Base-by-base conservation (phyloP, 2,797 vertebrate species). In the Valencia hispanica region DNA sequence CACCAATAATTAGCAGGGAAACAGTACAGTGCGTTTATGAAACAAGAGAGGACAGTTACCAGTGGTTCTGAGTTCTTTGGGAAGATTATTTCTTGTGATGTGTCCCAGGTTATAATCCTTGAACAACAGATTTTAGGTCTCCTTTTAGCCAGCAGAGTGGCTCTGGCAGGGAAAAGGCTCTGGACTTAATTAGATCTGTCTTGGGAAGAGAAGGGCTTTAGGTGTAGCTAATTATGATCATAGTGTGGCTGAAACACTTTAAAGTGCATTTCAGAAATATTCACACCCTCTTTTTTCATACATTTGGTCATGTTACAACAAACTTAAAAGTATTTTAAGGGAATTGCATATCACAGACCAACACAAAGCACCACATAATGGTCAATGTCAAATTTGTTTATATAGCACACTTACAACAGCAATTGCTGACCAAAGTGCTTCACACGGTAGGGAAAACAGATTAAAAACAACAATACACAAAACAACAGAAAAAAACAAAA, bases 211-310 rank as follows among this genome's bases (percentile, higher is more conserved):
- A 94, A 84, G 80, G 90, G 94, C 93, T 95, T 94, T 94, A 95
- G 94, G 95, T 96, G 91, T 93, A 94, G 93, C 93, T 95, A 95
- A 96, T 96, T 95, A 95, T 94, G 95, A 94, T 95, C 94, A 95
- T 95, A 95, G 94, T 84, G 83, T 84, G 91, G 88, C 91, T 96
- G 92, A 93, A 95, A 94, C 94, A 91, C 91, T 94, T 95, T 96
- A 94, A 95, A 95, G 90, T 94, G 65, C 65, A 39, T 43, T 68
- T n/a, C 41, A 43, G 45, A 68, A 68, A 41, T 68, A 68, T 68
- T 45, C 65, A 45, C 27, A 68, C 53, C 39, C 41, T 12, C 65
- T 17, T 27, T 27, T 27, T 18, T 43, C 27, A 39, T 45, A 68
- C 41, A 68, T 45, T 41, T 18, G 20, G 25, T 43, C 10, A 3